Evolutionary conservation across 2,888 invertebrate genomes (phyloP).

Genomic region (Rhingia rostrata): DNA sequence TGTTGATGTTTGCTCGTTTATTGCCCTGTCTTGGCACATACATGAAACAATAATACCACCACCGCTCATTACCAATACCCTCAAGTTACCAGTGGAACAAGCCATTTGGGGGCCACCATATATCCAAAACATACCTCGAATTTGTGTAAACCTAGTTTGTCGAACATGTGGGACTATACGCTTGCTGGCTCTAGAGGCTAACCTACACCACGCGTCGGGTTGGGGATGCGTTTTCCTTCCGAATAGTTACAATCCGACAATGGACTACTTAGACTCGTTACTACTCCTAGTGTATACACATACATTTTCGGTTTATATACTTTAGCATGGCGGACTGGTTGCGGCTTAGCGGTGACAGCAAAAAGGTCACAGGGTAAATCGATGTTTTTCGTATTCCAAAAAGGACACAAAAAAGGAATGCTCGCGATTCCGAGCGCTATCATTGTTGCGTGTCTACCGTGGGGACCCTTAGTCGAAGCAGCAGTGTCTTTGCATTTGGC

Average conservation of each 20-base stretch:
- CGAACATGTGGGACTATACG: slow-evolving; percentile 18
- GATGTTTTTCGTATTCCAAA: slow-evolving; percentile 59
- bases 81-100: slow-evolving; percentile 11
- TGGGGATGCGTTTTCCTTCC: slow-evolving; percentile 28
- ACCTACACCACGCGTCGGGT: background rate
- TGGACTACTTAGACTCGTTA: slow-evolving; percentile 56
- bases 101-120: slow-evolving; percentile 18
- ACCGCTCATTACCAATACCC: slow-evolving; percentile 51
- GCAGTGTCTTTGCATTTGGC: slow-evolving; percentile 40
- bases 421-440: slow-evolving; percentile 33
- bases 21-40: background rate
- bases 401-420: slow-evolving; percentile 18
- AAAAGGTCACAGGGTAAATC: slow-evolving; percentile 62
- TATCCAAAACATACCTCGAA: slow-evolving; percentile 36
- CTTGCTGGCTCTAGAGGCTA: slow-evolving; percentile 8
- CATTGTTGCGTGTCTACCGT: slow-evolving; percentile 50
- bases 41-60: background rate
- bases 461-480: slow-evolving; percentile 26
- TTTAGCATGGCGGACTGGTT: background rate
- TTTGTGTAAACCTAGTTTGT: slow-evolving; percentile 45
- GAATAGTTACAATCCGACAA: slow-evolving; percentile 32
- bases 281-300: slow-evolving; percentile 30
- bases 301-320: slow-evolving; percentile 44
- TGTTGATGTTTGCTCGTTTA: slow-evolving; percentile 6
- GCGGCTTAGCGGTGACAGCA: background rate